A percentile compares a stretch with the other conserved stretches of the same genome.
Evolutionary conservation across 2,888 invertebrate species (phyloP).

Genomic region (Monochamus alternatus): DNA sequence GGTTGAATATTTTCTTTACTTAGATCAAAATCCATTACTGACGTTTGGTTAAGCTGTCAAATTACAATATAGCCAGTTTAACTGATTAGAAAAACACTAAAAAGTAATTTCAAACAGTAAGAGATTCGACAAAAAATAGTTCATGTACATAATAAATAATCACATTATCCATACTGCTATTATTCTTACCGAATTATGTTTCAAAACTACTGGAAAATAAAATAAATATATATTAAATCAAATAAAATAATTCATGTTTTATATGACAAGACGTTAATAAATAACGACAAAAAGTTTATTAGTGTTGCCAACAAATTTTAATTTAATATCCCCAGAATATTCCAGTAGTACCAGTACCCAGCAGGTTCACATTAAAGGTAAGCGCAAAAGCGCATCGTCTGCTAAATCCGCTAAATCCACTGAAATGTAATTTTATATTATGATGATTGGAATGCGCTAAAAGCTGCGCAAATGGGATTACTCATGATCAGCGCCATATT

Average conservation of each 20-base stretch:
- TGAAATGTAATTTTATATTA: too few relatives aligned
- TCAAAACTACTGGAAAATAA: slow-evolving; percentile 5
- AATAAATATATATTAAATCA: not conserved
- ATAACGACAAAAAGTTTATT: too few relatives aligned
- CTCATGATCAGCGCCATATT: too few relatives aligned
- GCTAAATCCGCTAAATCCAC: too few relatives aligned
- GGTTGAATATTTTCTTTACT: slow-evolving; percentile 98
- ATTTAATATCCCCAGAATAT: too few relatives aligned
- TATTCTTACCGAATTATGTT: slow-evolving; percentile 16
- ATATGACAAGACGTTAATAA: not conserved
- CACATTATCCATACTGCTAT: too few relatives aligned
- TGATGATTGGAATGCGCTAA: too few relatives aligned
- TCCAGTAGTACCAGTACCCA: too few relatives aligned
- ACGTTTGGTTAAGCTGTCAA: slow-evolving; percentile 49
- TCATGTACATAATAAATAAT: not conserved
- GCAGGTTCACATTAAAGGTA: too few relatives aligned
- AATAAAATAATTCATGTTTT: not conserved
- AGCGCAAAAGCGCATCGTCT: too few relatives aligned
- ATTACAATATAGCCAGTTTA: slow-evolving; percentile 38
- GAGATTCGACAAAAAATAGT: not conserved
- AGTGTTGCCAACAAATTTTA: too few relatives aligned
- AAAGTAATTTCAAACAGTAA: slow-evolving; percentile 26
- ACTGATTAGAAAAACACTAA: slow-evolving; percentile 42
- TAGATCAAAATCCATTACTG: slow-evolving; percentile 80
- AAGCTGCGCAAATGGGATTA: too few relatives aligned